Conservation (phyloP, 2,888 invertebrate genomes). For the Epicampocera succincta region DNA sequence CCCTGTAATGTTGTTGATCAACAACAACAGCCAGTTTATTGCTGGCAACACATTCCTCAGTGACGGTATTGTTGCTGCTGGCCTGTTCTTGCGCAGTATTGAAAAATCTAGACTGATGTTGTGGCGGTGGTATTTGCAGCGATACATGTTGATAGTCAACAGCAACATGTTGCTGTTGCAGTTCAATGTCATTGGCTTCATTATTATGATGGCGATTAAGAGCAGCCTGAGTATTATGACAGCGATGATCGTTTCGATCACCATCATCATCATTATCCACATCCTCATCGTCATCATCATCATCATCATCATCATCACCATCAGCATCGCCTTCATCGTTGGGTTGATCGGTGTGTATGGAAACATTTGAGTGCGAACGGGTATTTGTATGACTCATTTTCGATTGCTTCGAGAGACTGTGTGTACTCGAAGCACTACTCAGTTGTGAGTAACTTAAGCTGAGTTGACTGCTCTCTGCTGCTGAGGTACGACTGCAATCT, state of each 20-base stretch:
- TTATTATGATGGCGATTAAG: slow-evolving; percentile 17
- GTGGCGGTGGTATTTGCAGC: neutral
- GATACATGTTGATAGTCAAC: slow-evolving; percentile 45
- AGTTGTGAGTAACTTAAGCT: slow-evolving; percentile 78
- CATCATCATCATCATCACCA: neutral
- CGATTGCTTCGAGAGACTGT: slow-evolving; percentile 66
- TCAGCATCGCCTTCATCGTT: slow-evolving; percentile 1
- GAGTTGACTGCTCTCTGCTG: slow-evolving; percentile 75
- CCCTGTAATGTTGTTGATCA: slow-evolving; percentile 58
- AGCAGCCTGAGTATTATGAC: slow-evolving; percentile 54
- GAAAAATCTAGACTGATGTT: no score
- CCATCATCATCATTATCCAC: neutral
- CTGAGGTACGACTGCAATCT: slow-evolving; percentile 75
- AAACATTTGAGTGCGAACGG: slow-evolving; percentile 56
- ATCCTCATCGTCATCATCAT: slow-evolving; percentile 8
- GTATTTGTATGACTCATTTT: slow-evolving; percentile 63
- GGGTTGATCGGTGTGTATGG: slow-evolving; percentile 43
- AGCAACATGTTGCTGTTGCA: slow-evolving; percentile 67
- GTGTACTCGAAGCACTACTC: slow-evolving; percentile 74
- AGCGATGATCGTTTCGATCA: neutral
- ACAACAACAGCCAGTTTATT: slow-evolving; percentile 26
- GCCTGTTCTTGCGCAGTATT: neutral
- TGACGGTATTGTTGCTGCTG: slow-evolving; percentile 51
- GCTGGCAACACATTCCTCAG: slow-evolving; percentile 67
- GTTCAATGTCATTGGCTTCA: slow-evolving; percentile 55